These are phyloP conservation scores for Petrocephalus schoutedeni DNA, from an alignment of 2,797 vertebrate genomes.

Conservation along the genomic window DNA sequence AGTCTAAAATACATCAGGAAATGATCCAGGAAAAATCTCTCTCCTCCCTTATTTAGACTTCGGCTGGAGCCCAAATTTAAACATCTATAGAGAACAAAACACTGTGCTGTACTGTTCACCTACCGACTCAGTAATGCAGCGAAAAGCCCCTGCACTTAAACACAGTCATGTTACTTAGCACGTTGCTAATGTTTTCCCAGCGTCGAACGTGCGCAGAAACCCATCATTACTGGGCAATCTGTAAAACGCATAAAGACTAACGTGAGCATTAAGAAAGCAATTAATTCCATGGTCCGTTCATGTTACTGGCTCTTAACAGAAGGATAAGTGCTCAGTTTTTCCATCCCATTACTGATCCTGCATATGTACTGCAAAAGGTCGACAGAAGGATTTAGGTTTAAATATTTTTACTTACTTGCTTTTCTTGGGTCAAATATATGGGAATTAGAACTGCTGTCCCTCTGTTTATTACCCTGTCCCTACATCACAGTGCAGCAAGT, in stretches of 20 bases:
- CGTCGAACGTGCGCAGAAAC: neutral
- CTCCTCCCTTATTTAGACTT: neutral
- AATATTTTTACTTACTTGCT: neutral
- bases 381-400: neutral
- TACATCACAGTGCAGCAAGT: neutral
- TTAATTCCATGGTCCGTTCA: neutral
- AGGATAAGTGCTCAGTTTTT: neutral
- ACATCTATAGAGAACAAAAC: neutral
- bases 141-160: neutral
- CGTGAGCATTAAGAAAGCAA: neutral
- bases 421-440: neutral
- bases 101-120: neutral
- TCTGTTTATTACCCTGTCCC: neutral
- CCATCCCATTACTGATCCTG: neutral
- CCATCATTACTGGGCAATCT: neutral
- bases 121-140: neutral
- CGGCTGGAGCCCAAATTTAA: neutral
- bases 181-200: neutral
- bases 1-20: slow-evolving; percentile 9
- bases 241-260: neutral
- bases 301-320: neutral
- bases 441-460: neutral
- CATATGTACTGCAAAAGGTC: neutral
- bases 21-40: slow-evolving; percentile 5
- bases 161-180: neutral